Evolutionary conservation across 2,888 invertebrate genomes (phyloP).

Genomic region (Odiellus spinosus): DNA sequence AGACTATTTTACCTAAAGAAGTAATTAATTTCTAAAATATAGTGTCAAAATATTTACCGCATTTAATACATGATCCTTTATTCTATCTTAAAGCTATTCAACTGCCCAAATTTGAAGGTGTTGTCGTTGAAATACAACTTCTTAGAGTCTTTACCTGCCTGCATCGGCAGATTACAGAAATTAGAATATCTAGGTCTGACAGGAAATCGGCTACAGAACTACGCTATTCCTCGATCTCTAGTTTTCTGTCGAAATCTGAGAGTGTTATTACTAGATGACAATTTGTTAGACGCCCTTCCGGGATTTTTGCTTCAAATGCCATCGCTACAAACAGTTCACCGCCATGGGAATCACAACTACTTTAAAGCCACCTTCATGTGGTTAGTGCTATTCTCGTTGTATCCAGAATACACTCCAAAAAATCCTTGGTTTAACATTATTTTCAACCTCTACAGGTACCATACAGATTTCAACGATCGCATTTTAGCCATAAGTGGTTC

Average conservation of each 20-base stretch:
- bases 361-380: constrained; percentile 37
- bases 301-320: constrained; percentile 33
- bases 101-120: constrained; percentile 29
- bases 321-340: constrained; percentile 32
- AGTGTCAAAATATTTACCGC: no score
- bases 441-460: no score
- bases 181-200: constrained; percentile 33
- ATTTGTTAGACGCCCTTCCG: constrained; percentile 34
- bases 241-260: constrained; percentile 30
- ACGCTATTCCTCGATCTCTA: constrained; percentile 33
- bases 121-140: constrained; percentile 34
- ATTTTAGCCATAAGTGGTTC: constrained; percentile 23
- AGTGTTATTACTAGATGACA: constrained; percentile 33
- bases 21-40: no score
- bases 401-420: no score
- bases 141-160: constrained; percentile 31
- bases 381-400: constrained; percentile 13
- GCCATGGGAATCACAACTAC: constrained; percentile 37
- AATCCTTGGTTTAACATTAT: no score
- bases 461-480: constrained; percentile 33
- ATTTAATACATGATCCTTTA: no score
- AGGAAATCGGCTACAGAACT: constrained; percentile 33
- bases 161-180: constrained; percentile 32
- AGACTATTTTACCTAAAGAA: constrained; percentile 30
- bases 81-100: constrained; percentile 32